Evolutionary conservation across 2,888 invertebrate species (phyloP), one percentile per base, ranked within the genome.

Genomic region (Eupithecia vulgata): DNA sequence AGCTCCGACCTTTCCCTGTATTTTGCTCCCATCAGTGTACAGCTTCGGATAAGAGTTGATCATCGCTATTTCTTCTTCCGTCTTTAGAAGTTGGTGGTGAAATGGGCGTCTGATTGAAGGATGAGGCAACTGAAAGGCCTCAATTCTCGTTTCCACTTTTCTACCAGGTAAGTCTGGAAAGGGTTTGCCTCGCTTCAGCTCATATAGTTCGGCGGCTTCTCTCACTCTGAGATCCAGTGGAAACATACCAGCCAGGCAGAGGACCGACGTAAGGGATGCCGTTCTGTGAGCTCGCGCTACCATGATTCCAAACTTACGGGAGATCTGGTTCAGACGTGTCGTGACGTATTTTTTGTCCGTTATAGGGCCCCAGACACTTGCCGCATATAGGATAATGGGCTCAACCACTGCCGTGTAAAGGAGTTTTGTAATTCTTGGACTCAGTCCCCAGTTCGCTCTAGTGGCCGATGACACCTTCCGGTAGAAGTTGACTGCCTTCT

Each of bases 61-160:
- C n/a, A n/a, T n/a, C 7, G 5, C 2, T 21, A 10, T 34, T 34
- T 37, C 67, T 5, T 70, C 21, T 74, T 76, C 68, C 21, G 21
- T 72, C 68, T 34, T 15, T 0, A 61, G 34, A 73, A 68, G 59
- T 62, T 15, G 13, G 3, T 48, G 75, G 62, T n/a, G 64, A 57
- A 1, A 74, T 30, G 7, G n/a, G 12, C 12, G 61, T 30, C 13
- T 61, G 45, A 8, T 57, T n/a, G 79, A 71, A 0, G 81, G 80
- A 30, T 80, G 80, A 0, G 72, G 70, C 17, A 61, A 0, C 15
- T 30, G 5, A 12, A 62, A 67, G 0, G 40, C 13, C 1, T 30
- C 62, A 57, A 37, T 34, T n/a, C 35, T 30, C 40, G 1, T 13
- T 15, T 82, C 83, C 0, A 80, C 34, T 61, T 78, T 74, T 13